A percentile compares a stretch with the other conserved stretches of the same genome.
phyloP scores from a whole-genome alignment of 1,140 invertebrate species.

The Cryptotermes secundus region DNA sequence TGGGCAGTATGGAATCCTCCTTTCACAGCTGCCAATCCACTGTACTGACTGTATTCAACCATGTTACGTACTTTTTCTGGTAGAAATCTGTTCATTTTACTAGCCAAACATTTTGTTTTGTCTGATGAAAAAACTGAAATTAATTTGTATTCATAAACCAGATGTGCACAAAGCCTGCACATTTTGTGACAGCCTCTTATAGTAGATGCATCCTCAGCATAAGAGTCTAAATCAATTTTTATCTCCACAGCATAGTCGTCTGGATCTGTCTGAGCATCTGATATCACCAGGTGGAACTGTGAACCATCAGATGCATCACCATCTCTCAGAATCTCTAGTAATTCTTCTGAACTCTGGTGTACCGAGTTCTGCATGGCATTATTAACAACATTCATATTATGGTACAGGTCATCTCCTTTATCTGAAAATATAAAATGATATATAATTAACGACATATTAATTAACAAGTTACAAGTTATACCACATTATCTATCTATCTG shows the following conservation, averaged over 20 bases:
- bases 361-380: not conserved
- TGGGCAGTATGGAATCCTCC: too few relatives aligned
- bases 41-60: too few relatives aligned
- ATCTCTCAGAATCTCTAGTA: not conserved
- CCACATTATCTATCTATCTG: too few relatives aligned
- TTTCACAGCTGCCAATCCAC: too few relatives aligned
- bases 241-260: not conserved
- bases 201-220: not conserved
- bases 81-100: conserved; percentile 26
- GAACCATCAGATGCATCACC: not conserved
- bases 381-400: not conserved
- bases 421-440: not conserved
- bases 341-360: not conserved
- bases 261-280: not conserved
- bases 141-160: conserved; percentile 30
- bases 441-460: too few relatives aligned
- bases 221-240: conserved; percentile 8
- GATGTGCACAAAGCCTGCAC: conserved; percentile 31
- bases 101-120: not conserved
- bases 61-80: conserved; percentile 26
- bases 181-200: conserved; percentile 32
- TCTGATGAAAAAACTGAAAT: conserved; percentile 24
- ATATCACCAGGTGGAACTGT: not conserved
- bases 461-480: too few relatives aligned
- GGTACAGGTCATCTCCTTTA: not conserved